Percentiles rank a stretch among this genome's conserved stretches.
Evolutionary conservation across 2,888 invertebrate genomes (phyloP).

Genomic region (Amphipyra tragopoginis): DNA sequence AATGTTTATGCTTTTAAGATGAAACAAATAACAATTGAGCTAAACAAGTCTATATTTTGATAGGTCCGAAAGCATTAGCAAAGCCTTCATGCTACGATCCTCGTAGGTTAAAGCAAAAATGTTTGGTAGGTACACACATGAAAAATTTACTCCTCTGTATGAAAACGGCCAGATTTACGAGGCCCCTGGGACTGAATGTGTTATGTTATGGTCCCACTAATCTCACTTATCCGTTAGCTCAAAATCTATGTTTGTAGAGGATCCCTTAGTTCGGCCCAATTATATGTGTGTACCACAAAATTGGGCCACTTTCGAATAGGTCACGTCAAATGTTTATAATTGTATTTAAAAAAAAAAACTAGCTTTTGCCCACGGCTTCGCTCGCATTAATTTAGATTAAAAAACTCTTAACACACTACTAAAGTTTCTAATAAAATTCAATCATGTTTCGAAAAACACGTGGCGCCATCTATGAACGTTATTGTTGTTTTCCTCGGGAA

Average conservation of each 20-base stretch:
- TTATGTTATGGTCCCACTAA: conserved; percentile 46
- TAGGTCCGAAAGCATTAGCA: neutral
- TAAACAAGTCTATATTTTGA: neutral
- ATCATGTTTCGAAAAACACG: no score
- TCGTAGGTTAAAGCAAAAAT: conserved; percentile 28
- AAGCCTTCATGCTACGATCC: conserved; percentile 25
- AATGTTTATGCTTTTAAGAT: no score
- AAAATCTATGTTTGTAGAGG: conserved; percentile 46
- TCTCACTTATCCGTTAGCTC: conserved; percentile 52
- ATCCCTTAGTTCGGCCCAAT: conserved; percentile 9
- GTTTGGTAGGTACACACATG: conserved; percentile 31
- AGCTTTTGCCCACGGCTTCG: no score
- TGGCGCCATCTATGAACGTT: no score
- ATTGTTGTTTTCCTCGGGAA: no score
- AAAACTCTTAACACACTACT: no score
- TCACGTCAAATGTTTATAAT: neutral
- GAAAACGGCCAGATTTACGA: conserved; percentile 49
- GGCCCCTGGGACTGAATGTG: conserved; percentile 39
- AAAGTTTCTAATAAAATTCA: no score
- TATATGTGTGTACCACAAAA: conserved; percentile 12
- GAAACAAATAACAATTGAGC: no score
- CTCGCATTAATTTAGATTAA: no score
- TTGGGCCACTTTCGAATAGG: conserved; percentile 8
- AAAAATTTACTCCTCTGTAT: conserved; percentile 51
- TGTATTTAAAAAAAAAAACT: no score